Evolutionary conservation across 2,888 invertebrate genomes (phyloP), one percentile per base, ranked within the genome.

Genomic region (Dascillus cervinus): DNA sequence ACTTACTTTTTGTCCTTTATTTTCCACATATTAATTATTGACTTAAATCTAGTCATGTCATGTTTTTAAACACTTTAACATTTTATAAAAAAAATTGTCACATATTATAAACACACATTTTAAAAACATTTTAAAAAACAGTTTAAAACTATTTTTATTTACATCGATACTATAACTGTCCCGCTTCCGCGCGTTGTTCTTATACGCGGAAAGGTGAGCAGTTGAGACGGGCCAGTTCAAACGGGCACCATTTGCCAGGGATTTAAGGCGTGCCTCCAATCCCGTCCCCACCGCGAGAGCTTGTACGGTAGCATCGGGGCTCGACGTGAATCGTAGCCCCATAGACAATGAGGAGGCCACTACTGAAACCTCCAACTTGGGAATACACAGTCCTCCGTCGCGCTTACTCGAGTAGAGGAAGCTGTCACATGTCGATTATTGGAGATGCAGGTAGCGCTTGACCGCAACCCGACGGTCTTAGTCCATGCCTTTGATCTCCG

Each of bases 221-320:
- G n/a, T n/a, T n/a, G n/a, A n/a, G n/a, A 44, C 19, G 2, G 50
- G 50, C 49, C 47, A 52, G 9, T 30, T 28, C 3, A 50, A 13
- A 2, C 47, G 36, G 9, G 28, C 39, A 5, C 33, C 24, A 26
- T 6, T 23, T n/a, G 47, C 49, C 11, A 44, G 35, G 9, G 39
- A 24, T 29, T 29, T 37, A 22, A 54, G 46, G 43, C 49, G 44
- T 32, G 29, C 38, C 10, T 24, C 40, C 40, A 51, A 13, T 13
- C 46, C 35, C 4, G 44, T 26, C 11, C 31, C 46, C 4, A 22
- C 32, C 22, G 47, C 39, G 4, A 52, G 46, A 41, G 49, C 50
- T 40, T 35, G 39, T 38, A 51, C 44, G n/a, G 34, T 46, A 5
- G 50, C 47, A 31, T 54, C 51, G n/a, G 21, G 11, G 22, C 24